Percentiles rank a stretch among this genome's conserved stretches.
phyloP scores from a whole-genome alignment of 2,888 invertebrate genomes.

The Cephus nigrinus region DNA sequence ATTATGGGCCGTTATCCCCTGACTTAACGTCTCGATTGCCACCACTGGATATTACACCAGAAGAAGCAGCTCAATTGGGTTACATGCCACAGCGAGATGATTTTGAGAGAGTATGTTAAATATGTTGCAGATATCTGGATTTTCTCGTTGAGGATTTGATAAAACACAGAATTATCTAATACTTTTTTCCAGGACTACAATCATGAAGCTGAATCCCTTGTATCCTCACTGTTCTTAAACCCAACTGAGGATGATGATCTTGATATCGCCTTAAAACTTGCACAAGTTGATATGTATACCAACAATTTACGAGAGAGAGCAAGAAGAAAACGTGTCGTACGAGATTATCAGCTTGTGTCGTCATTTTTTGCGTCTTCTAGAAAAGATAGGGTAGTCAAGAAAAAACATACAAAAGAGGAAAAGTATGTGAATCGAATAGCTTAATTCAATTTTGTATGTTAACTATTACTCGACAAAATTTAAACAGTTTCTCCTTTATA shows the following conservation, averaged over 20 bases:
- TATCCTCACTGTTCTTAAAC: slow-evolving; percentile 85
- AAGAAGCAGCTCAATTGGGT: slow-evolving; percentile 89
- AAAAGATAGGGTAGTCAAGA: slow-evolving; percentile 70
- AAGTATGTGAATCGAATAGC: slow-evolving; percentile 69
- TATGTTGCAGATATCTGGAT: not conserved
- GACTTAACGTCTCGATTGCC: slow-evolving; percentile 79
- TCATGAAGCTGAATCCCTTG: slow-evolving; percentile 89
- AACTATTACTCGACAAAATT: not conserved
- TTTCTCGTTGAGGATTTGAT: not conserved
- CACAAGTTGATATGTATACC: slow-evolving; percentile 93
- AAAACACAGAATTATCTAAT: not conserved
- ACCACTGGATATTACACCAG: slow-evolving; percentile 81
- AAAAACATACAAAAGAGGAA: slow-evolving; percentile 81
- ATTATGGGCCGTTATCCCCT: slow-evolving; percentile 83
- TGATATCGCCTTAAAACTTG: slow-evolving; percentile 88
- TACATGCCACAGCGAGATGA: slow-evolving; percentile 97
- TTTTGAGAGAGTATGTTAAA: slow-evolving; percentile 82
- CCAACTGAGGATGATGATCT: slow-evolving; percentile 88
- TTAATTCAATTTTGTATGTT: not conserved
- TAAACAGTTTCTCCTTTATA: slow-evolving; percentile 14
- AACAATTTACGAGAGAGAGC: slow-evolving; percentile 86
- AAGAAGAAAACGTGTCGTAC: slow-evolving; percentile 87
- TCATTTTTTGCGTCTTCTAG: slow-evolving; percentile 80
- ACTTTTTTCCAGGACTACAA: slow-evolving; percentile 82
- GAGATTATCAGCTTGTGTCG: slow-evolving; percentile 90